Evolutionary conservation across 1,140 invertebrate species (phyloP).

Genomic region (Hylaeus anthracinus): DNA sequence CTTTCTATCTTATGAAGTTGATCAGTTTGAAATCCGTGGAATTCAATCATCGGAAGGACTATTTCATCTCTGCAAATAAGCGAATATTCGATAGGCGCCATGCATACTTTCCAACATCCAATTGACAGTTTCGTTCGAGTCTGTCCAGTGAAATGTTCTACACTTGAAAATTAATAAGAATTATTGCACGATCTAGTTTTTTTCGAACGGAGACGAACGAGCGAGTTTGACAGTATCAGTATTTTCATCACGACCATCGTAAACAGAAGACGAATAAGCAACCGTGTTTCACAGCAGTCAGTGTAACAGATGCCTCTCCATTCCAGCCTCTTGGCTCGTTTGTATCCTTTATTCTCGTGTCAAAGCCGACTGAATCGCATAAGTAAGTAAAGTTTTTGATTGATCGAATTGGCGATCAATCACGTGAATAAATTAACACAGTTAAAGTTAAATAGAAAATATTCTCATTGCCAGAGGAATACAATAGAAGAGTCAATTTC

Average conservation of each 20-base stretch:
- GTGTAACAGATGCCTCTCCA: not conserved
- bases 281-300: not conserved
- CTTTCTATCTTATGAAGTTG: too few relatives aligned
- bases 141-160: not conserved
- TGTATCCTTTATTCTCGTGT: not conserved
- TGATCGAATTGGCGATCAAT: too few relatives aligned
- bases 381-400: too few relatives aligned
- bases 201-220: not conserved
- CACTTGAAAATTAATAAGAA: not conserved
- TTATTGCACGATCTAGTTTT: not conserved
- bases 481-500: too few relatives aligned
- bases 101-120: too few relatives aligned
- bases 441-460: too few relatives aligned
- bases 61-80: too few relatives aligned
- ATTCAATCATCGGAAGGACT: too few relatives aligned
- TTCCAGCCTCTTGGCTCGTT: not conserved
- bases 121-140: too few relatives aligned
- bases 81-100: not conserved
- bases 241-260: not conserved
- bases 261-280: not conserved
- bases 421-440: too few relatives aligned
- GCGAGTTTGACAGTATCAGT: not conserved
- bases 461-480: too few relatives aligned
- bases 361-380: constrained; percentile 1
- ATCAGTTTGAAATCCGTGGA: too few relatives aligned